Evolutionary conservation across 2,797 vertebrate genomes (phyloP), one percentile per base, ranked within the genome.

Genomic region (Amazonetta brasiliensis): DNA sequence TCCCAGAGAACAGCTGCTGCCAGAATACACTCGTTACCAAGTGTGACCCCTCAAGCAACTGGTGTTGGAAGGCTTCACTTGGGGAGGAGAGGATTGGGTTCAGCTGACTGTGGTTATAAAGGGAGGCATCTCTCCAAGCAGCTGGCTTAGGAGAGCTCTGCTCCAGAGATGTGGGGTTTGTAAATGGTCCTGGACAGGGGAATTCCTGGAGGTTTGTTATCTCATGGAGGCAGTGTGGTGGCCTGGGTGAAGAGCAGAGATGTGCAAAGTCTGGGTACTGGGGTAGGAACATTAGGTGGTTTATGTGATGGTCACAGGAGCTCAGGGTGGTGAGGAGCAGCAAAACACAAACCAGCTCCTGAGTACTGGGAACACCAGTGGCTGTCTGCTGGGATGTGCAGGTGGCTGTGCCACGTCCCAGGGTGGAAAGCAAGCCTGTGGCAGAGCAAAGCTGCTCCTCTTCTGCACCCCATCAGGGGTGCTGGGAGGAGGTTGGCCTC

Each of bases 281-380:
- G 41, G 17, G 31, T 7, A 5, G 30, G 30, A 69, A 41, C 16
- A 3, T 7, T 7, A 8, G 6, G 12, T 18, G 10, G 35, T 23
- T 43, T 13, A 0, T 1, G 5, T 0, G 0, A n/a, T 22, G 33
- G 28, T 30, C 16, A 5, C 1, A 5, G 8, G 18, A 46, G 20
- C 26, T 72, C 52, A 25, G 26, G 6, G n/a, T 44, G 39, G 14
- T 3, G 9, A 67, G 17, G 44, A 75, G 9, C 4, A 30, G 12
- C 9, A 3, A 2, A 28, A 31, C 10, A 28, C 20, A 50, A 66
- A 54, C 3, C 55, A 73, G 14, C 12, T 35, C 39, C 43, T 35
- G 69, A 9, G 30, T 31, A 15, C 25, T 25, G 50, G 54, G 41
- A 44, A 6, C 19, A 18, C 13, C 15, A 30, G 48, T 9, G 54